Percentiles rank a stretch among this genome's conserved stretches.
These are phyloP conservation scores for Vulpes ferrilata DNA, from an alignment of 2,113 vertebrate species.

Conservation along the genomic window DNA sequence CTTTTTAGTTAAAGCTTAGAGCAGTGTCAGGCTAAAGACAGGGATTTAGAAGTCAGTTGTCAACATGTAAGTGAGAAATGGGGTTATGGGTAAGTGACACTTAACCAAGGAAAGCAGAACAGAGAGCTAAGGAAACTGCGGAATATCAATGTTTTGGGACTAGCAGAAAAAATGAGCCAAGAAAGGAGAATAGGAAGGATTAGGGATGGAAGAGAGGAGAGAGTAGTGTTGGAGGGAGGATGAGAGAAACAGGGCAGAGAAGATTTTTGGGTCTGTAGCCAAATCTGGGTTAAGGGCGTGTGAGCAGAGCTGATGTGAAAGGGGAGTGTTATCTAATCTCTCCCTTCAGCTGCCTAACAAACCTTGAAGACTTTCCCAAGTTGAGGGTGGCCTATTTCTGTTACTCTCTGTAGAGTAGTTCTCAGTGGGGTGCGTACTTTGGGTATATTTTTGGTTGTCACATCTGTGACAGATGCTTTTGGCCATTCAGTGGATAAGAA, in stretches of 20 bases:
- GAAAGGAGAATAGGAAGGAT: neutral
- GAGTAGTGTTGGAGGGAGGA: neutral
- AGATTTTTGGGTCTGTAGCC: neutral
- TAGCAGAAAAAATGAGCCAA: neutral
- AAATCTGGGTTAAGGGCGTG: neutral
- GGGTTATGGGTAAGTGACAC: neutral
- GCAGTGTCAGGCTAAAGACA: neutral
- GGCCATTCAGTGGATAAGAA: neutral
- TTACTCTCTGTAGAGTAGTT: neutral
- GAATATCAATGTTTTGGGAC: neutral
- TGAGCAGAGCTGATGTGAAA: neutral
- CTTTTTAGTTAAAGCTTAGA: neutral
- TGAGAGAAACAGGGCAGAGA: neutral
- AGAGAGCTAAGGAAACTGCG: neutral
- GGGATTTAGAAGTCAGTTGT: neutral
- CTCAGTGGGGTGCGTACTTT: accelerated
- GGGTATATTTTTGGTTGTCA: neutral
- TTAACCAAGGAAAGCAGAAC: neutral
- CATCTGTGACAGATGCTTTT: neutral
- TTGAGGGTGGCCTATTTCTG: neutral
- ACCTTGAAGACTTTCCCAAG: neutral
- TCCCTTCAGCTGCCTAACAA: neutral
- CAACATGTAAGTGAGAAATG: neutral
- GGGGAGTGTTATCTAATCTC: neutral
- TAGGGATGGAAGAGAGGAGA: neutral